Evolutionary conservation across 1,140 invertebrate species (phyloP).

Genomic region (Ditylenchus dipsaci): DNA sequence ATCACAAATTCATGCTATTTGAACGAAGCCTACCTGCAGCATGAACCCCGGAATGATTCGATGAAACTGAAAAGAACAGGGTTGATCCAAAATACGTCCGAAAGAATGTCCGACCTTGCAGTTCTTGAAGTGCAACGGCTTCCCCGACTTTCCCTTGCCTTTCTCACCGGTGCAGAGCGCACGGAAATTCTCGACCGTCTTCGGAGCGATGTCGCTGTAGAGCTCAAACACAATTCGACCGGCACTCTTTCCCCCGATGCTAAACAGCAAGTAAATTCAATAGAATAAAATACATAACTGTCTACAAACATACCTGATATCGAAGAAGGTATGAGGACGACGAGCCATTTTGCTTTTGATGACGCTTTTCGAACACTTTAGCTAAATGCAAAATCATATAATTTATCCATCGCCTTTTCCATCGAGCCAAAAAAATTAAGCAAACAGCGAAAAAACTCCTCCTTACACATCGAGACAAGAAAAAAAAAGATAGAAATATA

Average conservation of each 20-base stretch:
- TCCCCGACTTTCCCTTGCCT: slow-evolving; percentile 39
- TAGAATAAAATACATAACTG: too few relatives aligned
- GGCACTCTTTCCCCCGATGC: neutral
- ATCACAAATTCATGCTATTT: too few relatives aligned
- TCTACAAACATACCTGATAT: too few relatives aligned
- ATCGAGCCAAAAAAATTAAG: too few relatives aligned
- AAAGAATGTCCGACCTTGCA: slow-evolving; percentile 24
- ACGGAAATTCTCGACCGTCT: slow-evolving; percentile 86
- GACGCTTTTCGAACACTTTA: neutral
- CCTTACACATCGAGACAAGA: too few relatives aligned
- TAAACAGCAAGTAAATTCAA: too few relatives aligned
- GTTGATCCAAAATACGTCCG: too few relatives aligned
- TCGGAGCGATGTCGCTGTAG: slow-evolving; percentile 86
- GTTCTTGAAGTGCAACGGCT: slow-evolving; percentile 40
- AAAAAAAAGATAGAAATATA: too few relatives aligned
- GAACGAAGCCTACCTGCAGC: slow-evolving; percentile 53
- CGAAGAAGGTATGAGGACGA: too few relatives aligned
- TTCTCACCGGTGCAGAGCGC: slow-evolving; percentile 65
- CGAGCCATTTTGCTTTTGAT: too few relatives aligned
- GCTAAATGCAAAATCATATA: slow-evolving; percentile 4
- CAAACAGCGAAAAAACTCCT: too few relatives aligned
- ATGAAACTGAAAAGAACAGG: slow-evolving; percentile 57
- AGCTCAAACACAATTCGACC: slow-evolving; percentile 60
- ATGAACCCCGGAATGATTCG: slow-evolving; percentile 63
- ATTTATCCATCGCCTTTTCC: too few relatives aligned